phyloP scores from a whole-genome alignment of 2,113 vertebrate genomes.

The Cyprinodon brontotheroides region DNA sequence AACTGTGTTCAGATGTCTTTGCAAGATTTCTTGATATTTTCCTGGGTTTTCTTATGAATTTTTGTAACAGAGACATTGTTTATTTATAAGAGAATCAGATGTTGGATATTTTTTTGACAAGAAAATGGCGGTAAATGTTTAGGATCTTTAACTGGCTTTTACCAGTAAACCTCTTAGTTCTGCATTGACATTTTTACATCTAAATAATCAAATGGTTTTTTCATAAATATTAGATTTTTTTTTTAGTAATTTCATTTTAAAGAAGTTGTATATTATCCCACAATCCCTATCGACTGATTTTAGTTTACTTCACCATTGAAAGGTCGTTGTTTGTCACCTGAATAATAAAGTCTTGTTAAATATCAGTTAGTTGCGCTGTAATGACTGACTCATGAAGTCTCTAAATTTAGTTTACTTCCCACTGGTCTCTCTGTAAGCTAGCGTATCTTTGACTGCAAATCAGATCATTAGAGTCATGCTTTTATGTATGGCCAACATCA shows the following conservation, averaged over 20 bases:
- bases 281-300: too few relatives aligned
- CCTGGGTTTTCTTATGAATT: background rate
- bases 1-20: background rate
- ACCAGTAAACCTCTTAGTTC: too few relatives aligned
- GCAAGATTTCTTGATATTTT: background rate
- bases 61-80: background rate
- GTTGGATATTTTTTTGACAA: background rate
- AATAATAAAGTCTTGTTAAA: too few relatives aligned
- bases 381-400: constrained; percentile 9
- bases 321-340: too few relatives aligned
- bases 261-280: too few relatives aligned
- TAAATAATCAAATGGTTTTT: too few relatives aligned
- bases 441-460: background rate
- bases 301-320: too few relatives aligned
- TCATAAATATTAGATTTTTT: too few relatives aligned
- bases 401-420: constrained; percentile 2
- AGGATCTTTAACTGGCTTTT: background rate
- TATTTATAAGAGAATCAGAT: background rate
- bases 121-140: background rate
- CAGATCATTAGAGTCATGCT: background rate
- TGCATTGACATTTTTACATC: too few relatives aligned
- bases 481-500: background rate
- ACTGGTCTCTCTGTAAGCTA: background rate
- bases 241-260: too few relatives aligned
- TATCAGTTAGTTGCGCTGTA: background rate